Conservation (phyloP, 2,113 vertebrate genomes). For the Dasyurus viverrinus region DNA sequence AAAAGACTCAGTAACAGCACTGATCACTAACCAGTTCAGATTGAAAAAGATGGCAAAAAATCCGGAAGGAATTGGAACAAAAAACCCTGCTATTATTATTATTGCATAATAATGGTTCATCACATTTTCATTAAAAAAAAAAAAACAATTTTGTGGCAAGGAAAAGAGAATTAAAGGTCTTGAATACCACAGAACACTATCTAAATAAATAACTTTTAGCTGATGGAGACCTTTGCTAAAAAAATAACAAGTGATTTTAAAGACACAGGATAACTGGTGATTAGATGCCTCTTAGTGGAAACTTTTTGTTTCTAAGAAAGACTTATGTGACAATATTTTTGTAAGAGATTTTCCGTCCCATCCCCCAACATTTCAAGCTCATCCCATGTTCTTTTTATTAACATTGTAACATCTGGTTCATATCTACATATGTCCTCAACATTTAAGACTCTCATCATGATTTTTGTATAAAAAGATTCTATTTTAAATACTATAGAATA, state of each 20-base stretch:
- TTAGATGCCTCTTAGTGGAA: neutral
- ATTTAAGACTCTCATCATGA: neutral
- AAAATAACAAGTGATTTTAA: neutral
- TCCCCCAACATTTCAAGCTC: neutral
- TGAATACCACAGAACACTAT: neutral
- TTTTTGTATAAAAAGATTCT: neutral
- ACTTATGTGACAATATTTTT: neutral
- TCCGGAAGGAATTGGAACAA: neutral
- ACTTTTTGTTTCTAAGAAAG: neutral
- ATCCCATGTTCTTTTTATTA: neutral
- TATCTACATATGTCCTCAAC: neutral
- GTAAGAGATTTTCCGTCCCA: neutral
- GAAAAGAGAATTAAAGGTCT: conserved; percentile 36
- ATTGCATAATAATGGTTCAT: neutral
- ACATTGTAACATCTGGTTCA: neutral
- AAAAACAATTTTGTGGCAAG: neutral
- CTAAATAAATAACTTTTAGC: conserved; percentile 28
- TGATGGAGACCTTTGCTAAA: neutral
- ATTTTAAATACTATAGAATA: neutral
- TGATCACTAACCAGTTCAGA: neutral
- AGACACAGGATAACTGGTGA: neutral
- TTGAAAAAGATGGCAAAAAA: neutral
- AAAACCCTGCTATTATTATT: neutral
- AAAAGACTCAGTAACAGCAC: neutral
- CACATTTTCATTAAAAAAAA: neutral